Percentiles rank a stretch among this genome's conserved stretches.
Evolutionary conservation across 2,797 vertebrate genomes (phyloP).

Genomic region (Lerista edwardsae): DNA sequence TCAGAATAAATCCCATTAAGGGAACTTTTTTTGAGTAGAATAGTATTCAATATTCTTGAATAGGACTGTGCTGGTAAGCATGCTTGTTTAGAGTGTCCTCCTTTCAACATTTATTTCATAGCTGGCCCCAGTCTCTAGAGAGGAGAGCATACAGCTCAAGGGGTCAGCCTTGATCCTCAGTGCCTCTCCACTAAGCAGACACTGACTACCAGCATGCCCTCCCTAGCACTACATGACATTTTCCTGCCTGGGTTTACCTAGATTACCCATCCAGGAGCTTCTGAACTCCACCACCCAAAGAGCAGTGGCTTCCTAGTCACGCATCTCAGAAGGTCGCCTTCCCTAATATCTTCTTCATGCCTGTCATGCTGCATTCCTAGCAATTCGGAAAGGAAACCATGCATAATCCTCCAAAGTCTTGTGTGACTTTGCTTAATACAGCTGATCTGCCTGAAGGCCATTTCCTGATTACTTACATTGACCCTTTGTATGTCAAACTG

Average conservation of each 20-base stretch:
- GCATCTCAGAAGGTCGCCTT: not conserved
- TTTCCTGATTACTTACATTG: not conserved
- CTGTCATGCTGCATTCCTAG: not conserved
- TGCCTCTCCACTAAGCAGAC: not conserved
- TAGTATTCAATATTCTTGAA: no score
- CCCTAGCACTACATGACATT: not conserved
- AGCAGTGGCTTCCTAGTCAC: not conserved
- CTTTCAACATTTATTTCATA: not conserved
- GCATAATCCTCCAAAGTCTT: not conserved
- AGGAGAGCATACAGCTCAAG: not conserved
- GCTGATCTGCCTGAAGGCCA: not conserved
- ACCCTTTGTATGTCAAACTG: not conserved
- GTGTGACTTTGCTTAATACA: not conserved
- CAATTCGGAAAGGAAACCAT: not conserved
- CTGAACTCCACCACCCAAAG: not conserved
- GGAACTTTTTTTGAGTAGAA: no score
- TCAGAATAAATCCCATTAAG: no score
- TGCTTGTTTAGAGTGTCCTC: not conserved
- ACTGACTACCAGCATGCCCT: not conserved
- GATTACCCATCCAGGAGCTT: not conserved
- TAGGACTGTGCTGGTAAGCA: no score
- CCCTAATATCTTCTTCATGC: not conserved
- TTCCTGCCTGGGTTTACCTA: not conserved
- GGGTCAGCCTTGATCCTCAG: not conserved
- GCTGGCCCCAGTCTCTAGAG: not conserved